Evolutionary conservation across 2,797 vertebrate genomes (phyloP).

Genomic region (Danionella dracula): DNA sequence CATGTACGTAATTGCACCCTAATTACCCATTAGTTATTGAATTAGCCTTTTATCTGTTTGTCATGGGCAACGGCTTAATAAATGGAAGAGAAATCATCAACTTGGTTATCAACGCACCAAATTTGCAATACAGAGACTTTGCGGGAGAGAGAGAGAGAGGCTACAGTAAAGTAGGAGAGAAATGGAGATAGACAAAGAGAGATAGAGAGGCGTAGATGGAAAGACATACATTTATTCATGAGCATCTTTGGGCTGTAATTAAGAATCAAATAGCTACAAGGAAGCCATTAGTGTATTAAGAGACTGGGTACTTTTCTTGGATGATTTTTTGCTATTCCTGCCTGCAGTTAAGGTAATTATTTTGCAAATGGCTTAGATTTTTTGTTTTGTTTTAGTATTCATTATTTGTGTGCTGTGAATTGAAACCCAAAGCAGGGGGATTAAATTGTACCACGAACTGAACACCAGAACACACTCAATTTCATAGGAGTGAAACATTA

Average conservation of each 20-base stretch:
- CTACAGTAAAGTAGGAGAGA: slow-evolving; percentile 35
- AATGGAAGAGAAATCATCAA: slow-evolving; percentile 66
- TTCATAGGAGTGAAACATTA: no score
- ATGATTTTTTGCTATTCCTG: not conserved
- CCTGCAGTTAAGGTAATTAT: not conserved
- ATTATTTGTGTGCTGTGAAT: not conserved
- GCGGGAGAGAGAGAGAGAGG: slow-evolving; percentile 24
- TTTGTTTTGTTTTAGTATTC: not conserved
- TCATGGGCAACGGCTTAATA: slow-evolving; percentile 66
- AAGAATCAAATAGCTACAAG: slow-evolving; percentile 43
- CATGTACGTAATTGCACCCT: slow-evolving; percentile 70
- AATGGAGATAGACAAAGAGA: slow-evolving; percentile 17
- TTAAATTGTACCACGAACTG: no score
- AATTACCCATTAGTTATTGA: slow-evolving; percentile 77
- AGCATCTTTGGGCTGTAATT: slow-evolving; percentile 40
- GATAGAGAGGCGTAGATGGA: slow-evolving; percentile 32
- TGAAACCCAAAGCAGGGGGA: no score
- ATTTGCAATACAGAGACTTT: slow-evolving; percentile 50
- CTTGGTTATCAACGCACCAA: slow-evolving; percentile 63
- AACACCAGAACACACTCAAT: no score
- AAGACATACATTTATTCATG: slow-evolving; percentile 45
- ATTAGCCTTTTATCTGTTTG: slow-evolving; percentile 77
- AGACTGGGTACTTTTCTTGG: not conserved
- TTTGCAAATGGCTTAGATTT: not conserved
- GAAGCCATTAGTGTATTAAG: slow-evolving; percentile 30